These are phyloP conservation scores for Cygnus olor DNA, from an alignment of 2,797 vertebrate genomes.

Conservation along the genomic window DNA sequence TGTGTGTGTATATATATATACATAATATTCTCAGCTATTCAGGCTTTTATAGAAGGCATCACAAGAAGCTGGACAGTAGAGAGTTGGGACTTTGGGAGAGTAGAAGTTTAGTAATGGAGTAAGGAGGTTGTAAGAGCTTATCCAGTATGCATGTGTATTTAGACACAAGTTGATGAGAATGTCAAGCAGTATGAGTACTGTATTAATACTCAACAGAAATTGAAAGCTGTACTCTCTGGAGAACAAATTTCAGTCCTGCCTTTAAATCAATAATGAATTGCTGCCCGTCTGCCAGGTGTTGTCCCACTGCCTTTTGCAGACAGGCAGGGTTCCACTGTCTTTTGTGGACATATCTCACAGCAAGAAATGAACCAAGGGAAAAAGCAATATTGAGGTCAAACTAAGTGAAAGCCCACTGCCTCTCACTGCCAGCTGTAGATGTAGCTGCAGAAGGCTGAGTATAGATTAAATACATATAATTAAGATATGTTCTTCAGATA, in stretches of 20 bases:
- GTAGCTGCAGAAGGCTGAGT: not conserved
- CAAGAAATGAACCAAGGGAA: not conserved
- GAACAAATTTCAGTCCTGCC: not conserved
- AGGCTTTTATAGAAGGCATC: not conserved
- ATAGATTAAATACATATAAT: not conserved
- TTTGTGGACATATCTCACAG: not conserved
- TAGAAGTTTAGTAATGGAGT: not conserved
- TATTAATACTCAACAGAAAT: not conserved
- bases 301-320: not conserved
- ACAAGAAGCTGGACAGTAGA: not conserved
- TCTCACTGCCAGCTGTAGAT: not conserved
- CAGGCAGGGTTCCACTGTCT: not conserved
- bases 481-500: not conserved
- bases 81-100: not conserved
- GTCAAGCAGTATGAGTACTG: not conserved
- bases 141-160: not conserved
- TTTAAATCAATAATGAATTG: not conserved
- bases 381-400: not conserved
- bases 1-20: not conserved
- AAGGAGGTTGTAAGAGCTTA: not conserved
- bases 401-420: not conserved
- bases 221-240: not conserved
- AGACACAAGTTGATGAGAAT: not conserved
- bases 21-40: not conserved
- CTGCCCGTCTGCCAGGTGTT: not conserved